phyloP scores from a whole-genome alignment of 2,797 vertebrate species.

The Scleropages formosus region DNA sequence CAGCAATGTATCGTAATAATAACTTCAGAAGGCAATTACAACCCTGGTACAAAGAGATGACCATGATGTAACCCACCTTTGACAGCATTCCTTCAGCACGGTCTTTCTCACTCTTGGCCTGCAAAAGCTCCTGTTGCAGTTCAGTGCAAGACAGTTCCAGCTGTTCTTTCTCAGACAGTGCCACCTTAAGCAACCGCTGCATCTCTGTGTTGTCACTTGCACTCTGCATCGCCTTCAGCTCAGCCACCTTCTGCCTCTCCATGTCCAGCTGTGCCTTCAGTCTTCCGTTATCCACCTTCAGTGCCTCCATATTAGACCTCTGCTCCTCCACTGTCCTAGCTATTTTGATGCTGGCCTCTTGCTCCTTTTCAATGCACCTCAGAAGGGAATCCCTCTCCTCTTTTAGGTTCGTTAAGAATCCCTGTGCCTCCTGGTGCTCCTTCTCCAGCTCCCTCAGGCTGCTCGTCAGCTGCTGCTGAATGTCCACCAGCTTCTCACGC shows the following conservation, averaged over 20 bases:
- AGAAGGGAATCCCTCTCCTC: conserved; percentile 78
- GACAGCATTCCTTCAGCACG: conserved; percentile 65
- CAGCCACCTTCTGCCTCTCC: conserved; percentile 78
- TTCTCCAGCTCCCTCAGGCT: conserved; percentile 83
- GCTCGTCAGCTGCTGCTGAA: conserved; percentile 91
- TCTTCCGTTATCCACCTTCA: conserved; percentile 79
- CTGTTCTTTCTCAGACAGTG: conserved; percentile 80
- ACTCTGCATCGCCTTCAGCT: conserved; percentile 71
- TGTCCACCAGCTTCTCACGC: conserved; percentile 89
- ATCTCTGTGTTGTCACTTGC: conserved; percentile 74
- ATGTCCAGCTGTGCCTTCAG: conserved; percentile 82
- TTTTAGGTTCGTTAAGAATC: conserved; percentile 65
- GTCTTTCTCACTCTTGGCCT: conserved; percentile 76
- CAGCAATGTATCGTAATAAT: neutral
- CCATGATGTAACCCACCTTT: conserved; percentile 70
- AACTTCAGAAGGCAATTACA: neutral
- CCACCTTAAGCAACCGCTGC: conserved; percentile 77
- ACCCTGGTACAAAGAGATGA: neutral
- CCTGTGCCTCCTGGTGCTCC: conserved; percentile 82
- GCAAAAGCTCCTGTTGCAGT: conserved; percentile 80
- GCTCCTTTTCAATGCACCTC: conserved; percentile 70
- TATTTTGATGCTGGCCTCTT: conserved; percentile 55
- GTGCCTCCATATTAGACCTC: conserved; percentile 63
- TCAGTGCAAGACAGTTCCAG: conserved; percentile 77
- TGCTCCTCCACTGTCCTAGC: conserved; percentile 72